These are phyloP conservation scores for Heterotis niloticus DNA, from an alignment of 2,113 vertebrate species.

Conservation along the genomic window DNA sequence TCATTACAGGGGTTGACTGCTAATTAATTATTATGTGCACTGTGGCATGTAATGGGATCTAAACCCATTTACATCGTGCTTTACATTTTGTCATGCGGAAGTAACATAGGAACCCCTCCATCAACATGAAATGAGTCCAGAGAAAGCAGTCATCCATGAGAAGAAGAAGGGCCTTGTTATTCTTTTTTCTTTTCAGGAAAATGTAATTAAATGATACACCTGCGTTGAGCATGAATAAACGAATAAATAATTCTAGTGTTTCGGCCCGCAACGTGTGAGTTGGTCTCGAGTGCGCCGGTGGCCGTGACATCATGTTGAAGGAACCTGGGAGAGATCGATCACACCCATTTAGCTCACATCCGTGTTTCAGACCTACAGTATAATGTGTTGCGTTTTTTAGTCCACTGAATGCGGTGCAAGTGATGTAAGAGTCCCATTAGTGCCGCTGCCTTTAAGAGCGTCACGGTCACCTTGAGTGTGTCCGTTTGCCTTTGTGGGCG, in stretches of 20 bases:
- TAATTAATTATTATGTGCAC: background rate
- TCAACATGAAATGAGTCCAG: conserved; percentile 1
- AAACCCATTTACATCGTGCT: background rate
- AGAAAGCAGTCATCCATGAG: background rate
- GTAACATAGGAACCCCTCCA: no score
- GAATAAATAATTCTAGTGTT: background rate
- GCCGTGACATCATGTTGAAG: background rate
- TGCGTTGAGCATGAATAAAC: background rate
- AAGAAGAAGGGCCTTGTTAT: background rate
- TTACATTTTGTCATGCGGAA: background rate
- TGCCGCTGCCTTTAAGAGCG: background rate
- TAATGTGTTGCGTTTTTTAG: background rate
- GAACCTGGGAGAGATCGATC: no score
- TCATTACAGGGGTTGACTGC: background rate
- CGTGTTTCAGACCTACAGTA: background rate
- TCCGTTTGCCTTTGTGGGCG: background rate
- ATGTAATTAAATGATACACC: background rate
- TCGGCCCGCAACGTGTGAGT: no score
- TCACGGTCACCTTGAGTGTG: background rate
- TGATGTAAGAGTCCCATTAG: background rate
- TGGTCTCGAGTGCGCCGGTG: background rate
- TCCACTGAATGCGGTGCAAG: background rate
- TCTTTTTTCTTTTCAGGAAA: background rate
- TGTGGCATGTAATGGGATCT: background rate
- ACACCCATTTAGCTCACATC: no score